phyloP scores from a whole-genome alignment of 1,140 invertebrate species.

The Diorhabda carinulata region DNA sequence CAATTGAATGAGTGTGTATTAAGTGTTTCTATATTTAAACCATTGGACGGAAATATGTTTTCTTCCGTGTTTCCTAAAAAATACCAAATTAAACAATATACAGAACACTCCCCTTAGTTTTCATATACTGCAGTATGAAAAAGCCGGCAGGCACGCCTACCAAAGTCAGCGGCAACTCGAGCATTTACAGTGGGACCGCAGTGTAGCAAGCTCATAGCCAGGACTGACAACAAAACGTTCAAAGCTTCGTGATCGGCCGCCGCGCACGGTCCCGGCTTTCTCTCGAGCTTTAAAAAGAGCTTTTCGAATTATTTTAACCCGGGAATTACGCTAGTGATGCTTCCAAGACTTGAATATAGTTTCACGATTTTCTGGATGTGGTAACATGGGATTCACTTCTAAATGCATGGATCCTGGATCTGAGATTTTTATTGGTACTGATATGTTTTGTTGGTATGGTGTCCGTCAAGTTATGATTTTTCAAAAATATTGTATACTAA shows the following conservation, averaged over 20 bases:
- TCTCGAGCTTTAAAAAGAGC: constrained; percentile 9
- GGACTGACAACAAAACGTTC: constrained; percentile 1
- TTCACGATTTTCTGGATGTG: background rate
- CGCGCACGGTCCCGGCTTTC: constrained; percentile 15
- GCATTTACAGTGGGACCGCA: constrained; percentile 24
- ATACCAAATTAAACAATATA: background rate
- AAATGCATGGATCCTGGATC: background rate
- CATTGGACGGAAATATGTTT: background rate
- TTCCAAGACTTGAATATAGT: constrained; percentile 8
- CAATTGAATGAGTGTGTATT: too few relatives aligned
- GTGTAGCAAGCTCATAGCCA: constrained; percentile 16
- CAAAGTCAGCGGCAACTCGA: constrained; percentile 25
- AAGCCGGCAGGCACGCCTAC: constrained; percentile 21
- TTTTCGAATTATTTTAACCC: constrained; percentile 11
- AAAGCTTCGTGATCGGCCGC: constrained; percentile 18
- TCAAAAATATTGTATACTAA: too few relatives aligned
- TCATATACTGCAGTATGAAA: constrained; percentile 27
- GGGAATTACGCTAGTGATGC: constrained; percentile 26
- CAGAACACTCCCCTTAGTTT: constrained; percentile 17
- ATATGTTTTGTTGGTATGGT: constrained; percentile 1
- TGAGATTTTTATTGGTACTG: background rate
- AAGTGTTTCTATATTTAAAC: too few relatives aligned
- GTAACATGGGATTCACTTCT: background rate
- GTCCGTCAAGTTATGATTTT: too few relatives aligned
- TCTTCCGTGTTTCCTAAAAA: background rate